phyloP scores from a whole-genome alignment of 1,140 invertebrate species.

The Drosophila takahashii region DNA sequence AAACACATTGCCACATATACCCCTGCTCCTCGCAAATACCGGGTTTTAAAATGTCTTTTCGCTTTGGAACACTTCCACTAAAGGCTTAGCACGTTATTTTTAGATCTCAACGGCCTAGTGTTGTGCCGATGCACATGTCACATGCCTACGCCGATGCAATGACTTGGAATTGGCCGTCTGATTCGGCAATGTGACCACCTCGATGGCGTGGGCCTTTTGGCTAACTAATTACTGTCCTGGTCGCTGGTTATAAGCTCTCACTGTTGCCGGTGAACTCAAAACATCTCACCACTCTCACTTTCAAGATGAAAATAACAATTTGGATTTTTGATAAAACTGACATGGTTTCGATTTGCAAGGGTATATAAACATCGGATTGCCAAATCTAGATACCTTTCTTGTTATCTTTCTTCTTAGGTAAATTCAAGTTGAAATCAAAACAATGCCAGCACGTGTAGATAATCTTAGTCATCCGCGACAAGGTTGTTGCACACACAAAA shows the following conservation, averaged over 20 bases:
- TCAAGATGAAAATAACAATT: not conserved
- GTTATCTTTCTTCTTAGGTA: not conserved
- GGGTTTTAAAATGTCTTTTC: constrained; percentile 9
- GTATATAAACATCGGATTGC: too few relatives aligned
- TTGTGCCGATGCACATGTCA: constrained; percentile 14
- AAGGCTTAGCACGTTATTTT: constrained; percentile 48
- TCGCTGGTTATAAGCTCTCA: not conserved
- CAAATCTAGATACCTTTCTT: too few relatives aligned
- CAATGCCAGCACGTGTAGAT: constrained; percentile 26
- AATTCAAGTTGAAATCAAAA: constrained; percentile 8
- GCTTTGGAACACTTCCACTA: not conserved
- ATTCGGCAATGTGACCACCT: constrained; percentile 52
- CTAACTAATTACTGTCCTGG: constrained; percentile 1
- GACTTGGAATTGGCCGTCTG: constrained; percentile 7
- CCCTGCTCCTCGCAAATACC: not conserved
- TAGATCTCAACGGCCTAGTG: constrained; percentile 8
- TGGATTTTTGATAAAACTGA: too few relatives aligned
- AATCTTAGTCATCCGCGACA: constrained; percentile 25
- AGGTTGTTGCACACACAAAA: too few relatives aligned
- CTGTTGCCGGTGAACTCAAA: not conserved
- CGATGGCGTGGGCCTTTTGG: constrained; percentile 1
- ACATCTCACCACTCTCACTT: too few relatives aligned
- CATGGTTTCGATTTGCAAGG: too few relatives aligned
- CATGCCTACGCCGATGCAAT: constrained; percentile 17
- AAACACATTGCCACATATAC: not conserved